Base-by-base conservation (phyloP, 2,888 invertebrate species). In the Microctonus hyperodae region DNA sequence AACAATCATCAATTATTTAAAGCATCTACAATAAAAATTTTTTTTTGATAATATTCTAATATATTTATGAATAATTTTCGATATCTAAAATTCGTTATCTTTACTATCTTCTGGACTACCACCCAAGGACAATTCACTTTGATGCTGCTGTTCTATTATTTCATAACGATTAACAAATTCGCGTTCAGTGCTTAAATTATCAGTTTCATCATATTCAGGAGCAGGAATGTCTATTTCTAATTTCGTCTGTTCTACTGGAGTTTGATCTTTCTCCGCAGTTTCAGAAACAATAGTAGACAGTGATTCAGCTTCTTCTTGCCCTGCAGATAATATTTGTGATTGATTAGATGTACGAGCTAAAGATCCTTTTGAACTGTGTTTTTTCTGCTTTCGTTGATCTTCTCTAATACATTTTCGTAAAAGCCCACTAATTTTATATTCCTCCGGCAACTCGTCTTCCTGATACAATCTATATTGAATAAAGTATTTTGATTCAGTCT, bases 351-450 rank as follows among this genome's bases (percentile, higher is more conserved):
- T 10, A 51, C 22, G 64, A 11, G 22, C 23, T 11, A n/a, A 13
- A 1, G 62, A 65, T 9, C 28, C 53, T 22, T 56, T 68, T 13
- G 69, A 61, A 25, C 22, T 28, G 9, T 55, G 13, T 25, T 40
- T 22, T 28, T 33, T 65, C 50, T 31, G 37, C 51, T n/a, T 25
- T 33, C 28, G 28, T 28, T 7, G 28, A 3, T 28, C n/a, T n/a
- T 55, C 55, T 33, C 55, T 55, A 1, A 67, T 13, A 25, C 23
- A 56, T 60, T 64, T 68, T 51, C 20, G 62, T 22, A 35, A 93
- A 0, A 98, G 97, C 71, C 97, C 88, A 85, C 97, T 97, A 56
- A 98, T 87, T 86, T 97, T 97, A 83, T 96, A 97, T 82, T 97
- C 97, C 33, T 96, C 94, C 3, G 97, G 97, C 73, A 97, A 85